Evolutionary conservation across 2,888 invertebrate species (phyloP).

Genomic region (Tricholauxania praeusta): DNA sequence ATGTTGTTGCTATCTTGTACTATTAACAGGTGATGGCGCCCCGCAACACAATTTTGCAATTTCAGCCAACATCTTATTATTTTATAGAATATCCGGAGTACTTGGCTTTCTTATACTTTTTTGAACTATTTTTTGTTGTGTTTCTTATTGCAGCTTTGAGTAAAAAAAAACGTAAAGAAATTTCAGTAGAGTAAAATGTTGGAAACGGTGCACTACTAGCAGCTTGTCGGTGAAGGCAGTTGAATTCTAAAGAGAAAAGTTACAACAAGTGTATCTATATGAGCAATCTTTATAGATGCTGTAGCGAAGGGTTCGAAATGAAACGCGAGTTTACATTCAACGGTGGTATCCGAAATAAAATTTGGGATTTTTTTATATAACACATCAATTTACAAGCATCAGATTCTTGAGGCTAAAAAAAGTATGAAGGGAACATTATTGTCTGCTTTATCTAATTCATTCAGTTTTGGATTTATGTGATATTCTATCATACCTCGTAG

Average conservation of each 20-base stretch:
- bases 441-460: too few relatives aligned
- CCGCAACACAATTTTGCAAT: background rate
- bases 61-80: conserved; percentile 23
- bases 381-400: too few relatives aligned
- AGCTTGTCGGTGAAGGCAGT: too few relatives aligned
- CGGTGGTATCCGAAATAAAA: too few relatives aligned
- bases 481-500: too few relatives aligned
- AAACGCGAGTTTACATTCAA: too few relatives aligned
- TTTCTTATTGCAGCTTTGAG: background rate
- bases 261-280: conserved; percentile 22
- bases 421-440: too few relatives aligned
- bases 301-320: background rate
- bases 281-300: conserved; percentile 11
- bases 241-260: background rate
- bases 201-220: too few relatives aligned
- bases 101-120: background rate
- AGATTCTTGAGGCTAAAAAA: too few relatives aligned
- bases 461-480: too few relatives aligned
- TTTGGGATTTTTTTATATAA: too few relatives aligned
- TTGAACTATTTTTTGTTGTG: background rate
- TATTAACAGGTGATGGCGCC: conserved; percentile 8
- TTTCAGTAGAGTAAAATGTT: background rate
- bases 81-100: conserved; percentile 5
- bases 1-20: background rate
- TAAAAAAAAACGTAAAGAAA: background rate